Evolutionary conservation across 30 jellyfish, hydroid and myxozoan species (phyloP), one percentile per base, ranked within the genome.

Genomic region (Turritopsis dohrnii): DNA sequence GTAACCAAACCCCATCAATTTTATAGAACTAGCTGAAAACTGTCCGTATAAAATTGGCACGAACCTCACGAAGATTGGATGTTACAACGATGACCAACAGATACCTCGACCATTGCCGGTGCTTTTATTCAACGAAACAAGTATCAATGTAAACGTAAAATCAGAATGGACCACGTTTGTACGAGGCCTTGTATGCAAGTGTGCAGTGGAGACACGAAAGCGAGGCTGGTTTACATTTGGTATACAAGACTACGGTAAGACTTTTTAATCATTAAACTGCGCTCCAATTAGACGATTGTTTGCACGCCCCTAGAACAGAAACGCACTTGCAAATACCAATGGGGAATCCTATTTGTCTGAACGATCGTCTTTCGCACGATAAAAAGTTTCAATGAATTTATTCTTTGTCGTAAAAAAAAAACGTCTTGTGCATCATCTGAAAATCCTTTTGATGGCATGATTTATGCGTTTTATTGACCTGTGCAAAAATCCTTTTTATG

Each of bases 141-240:
- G 20, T 18, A 25, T 19, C 21, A 25, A 25, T 21, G n/a, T n/a
- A n/a, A n/a, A n/a, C n/a, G n/a, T n/a, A n/a, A 52, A 80, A 19
- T 80, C 52, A 0, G 53, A 65, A 17, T 80, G 87, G 87, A 27
- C 5, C 18, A 53, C 53, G 21, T 80, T 53, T 26, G 21, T 52
- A 7, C 21, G 41, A 22, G 82, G 21, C 29, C 16, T 80, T 23
- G 87, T 80, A 41, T 80, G 87, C 53, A 65, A 80, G 28, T 80
- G 87, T 80, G 87, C 87, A 1, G 8, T 26, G 20, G 87, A 54
- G 0, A 80, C 87, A 5, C 81, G 65, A 52, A 80, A 53, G 21
- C 52, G 65, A 7, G 87, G 87, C 31, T 80, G 87, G 87, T 80
- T 88, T 89, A 83, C 97, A 25, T 84, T 80, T 53, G 87, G 87